A percentile compares a stretch with the other conserved stretches of the same genome.
Evolutionary conservation across 2,888 invertebrate genomes (phyloP).

Genomic region (Conomelus anceps): DNA sequence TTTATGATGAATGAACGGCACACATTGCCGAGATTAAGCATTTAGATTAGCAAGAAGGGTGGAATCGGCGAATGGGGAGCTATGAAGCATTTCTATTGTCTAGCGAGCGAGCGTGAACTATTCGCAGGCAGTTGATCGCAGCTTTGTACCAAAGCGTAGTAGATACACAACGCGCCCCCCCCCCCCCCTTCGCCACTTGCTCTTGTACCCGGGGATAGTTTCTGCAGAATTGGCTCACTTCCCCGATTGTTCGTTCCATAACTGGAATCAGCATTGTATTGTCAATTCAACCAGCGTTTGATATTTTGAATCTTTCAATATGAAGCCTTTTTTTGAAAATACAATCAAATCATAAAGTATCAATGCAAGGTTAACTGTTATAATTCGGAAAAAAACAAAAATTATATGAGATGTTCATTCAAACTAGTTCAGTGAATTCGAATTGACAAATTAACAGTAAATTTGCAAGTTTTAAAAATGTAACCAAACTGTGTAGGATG

Average conservation of each 20-base stretch:
- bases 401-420: too few relatives aligned
- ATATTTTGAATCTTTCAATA: not conserved
- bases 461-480: too few relatives aligned
- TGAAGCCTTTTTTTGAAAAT: too few relatives aligned
- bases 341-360: too few relatives aligned
- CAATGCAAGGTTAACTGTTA: too few relatives aligned
- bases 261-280: not conserved
- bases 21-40: not conserved
- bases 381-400: too few relatives aligned
- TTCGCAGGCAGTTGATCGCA: not conserved
- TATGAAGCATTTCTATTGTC: not conserved
- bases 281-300: not conserved
- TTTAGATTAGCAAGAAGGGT: not conserved
- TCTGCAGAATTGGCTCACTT: not conserved
- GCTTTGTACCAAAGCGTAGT: not conserved
- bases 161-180: not conserved
- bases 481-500: too few relatives aligned
- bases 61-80: not conserved
- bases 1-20: not conserved
- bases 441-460: too few relatives aligned
- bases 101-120: not conserved
- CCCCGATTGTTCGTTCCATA: not conserved
- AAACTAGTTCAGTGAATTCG: too few relatives aligned
- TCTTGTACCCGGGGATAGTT: not conserved
- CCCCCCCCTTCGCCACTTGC: not conserved